Base-by-base conservation (phyloP, 1,140 invertebrate species). In the Drosophila fuyamai region DNA sequence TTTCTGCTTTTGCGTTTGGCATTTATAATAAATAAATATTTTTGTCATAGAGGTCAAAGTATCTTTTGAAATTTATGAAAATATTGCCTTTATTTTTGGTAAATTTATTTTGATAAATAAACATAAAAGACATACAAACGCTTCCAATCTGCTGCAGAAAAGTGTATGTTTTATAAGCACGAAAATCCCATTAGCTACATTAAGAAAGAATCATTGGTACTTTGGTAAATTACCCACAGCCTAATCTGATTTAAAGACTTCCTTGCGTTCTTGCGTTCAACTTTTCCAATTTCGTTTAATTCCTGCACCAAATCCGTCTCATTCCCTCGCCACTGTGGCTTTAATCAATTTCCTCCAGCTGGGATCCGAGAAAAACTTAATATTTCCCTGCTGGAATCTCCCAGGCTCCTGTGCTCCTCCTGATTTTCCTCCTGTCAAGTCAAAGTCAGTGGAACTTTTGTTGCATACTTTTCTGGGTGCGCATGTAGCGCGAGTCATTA, bases 401-500 rank as follows among this genome's bases (percentile, higher is more conserved):
- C 48, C 36, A 18, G 38, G 18, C 14, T 41, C 32, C 41, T 16
- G 35, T 59, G 60, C 32, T 63, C 29, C 43, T n/a, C 43, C 74
- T 46, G 35, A 66, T 67, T 38, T 23, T 70, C 32, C 48, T 40
- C 53, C 61, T 48, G 51, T 68, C 47, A 61, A 63, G 76, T 83
- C 76, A 83, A 86, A 86, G 83, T 88, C 84, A 83, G 50, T 53
- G 76, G 48, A 81, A 82, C 66, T 56, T 86, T 86, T 85, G 81
- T 86, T 85, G 83, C 83, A 86, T 86, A 86, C 75, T 78, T 86
- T 76, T 75, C 68, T 61, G 66, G 67, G 79, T 35, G 79, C 75
- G 62, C 83, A 77, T 89, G 83, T 88, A 88, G 84, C 83, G 66
- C 83, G 76, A 88, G 83, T 88, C 84, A 89, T 88, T 88, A 88